Conservation (phyloP, 2,888 invertebrate genomes). For the Mythimna vitellina region DNA sequence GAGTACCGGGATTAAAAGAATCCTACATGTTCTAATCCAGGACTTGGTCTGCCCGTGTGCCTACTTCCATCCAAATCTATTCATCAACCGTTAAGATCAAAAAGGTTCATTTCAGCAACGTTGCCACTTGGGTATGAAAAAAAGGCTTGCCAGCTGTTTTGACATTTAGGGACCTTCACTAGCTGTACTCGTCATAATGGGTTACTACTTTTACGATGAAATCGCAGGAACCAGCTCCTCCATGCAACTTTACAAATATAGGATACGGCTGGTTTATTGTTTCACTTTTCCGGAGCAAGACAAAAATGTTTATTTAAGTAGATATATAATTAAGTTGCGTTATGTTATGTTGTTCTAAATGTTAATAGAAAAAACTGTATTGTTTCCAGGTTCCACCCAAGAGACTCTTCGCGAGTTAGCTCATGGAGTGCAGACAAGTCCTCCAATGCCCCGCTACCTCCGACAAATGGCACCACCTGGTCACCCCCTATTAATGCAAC, state of each 20-base stretch:
- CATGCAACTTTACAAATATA: not conserved
- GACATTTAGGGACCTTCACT: no score
- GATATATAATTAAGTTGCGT: not conserved
- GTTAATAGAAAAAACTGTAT: not conserved
- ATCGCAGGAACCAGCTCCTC: not conserved
- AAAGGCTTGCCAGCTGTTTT: no score
- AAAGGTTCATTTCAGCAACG: no score
- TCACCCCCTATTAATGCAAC: not conserved
- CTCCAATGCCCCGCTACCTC: not conserved
- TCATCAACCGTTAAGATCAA: no score
- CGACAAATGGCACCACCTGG: not conserved
- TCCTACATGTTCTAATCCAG: no score
- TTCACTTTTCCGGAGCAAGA: not conserved
- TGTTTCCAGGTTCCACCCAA: slow-evolving; percentile 29
- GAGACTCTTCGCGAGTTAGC: slow-evolving; percentile 11
- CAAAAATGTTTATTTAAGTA: no score
- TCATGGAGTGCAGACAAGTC: slow-evolving; percentile 4
- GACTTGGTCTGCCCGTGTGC: no score
- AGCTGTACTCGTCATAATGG: no score
- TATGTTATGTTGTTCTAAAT: not conserved
- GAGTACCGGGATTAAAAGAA: no score
- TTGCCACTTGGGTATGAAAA: no score
- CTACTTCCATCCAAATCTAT: no score
- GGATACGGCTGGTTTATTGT: not conserved
- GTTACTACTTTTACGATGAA: not conserved